Conservation (phyloP, 1,140 invertebrate species). For the Penaeus indicus region DNA sequence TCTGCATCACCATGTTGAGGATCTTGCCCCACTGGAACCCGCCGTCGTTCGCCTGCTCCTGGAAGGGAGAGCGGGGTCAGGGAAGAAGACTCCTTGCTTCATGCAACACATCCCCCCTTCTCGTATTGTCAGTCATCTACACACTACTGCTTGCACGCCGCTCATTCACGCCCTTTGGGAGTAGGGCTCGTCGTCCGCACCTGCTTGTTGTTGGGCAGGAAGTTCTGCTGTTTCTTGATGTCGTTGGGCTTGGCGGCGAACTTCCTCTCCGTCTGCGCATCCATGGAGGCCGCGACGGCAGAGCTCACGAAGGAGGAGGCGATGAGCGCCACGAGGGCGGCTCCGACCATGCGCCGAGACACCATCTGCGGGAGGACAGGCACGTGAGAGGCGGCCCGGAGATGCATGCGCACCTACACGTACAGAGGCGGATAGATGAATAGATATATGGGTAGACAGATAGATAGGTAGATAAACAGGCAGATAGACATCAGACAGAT, state of each 20-base stretch:
- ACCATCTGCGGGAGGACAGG: constrained; percentile 33
- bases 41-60: constrained; percentile 68
- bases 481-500: too few relatives aligned
- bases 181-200: not conserved
- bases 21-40: constrained; percentile 76
- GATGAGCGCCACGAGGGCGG: constrained; percentile 46
- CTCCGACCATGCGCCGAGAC: constrained; percentile 23
- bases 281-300: constrained; percentile 55
- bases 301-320: constrained; percentile 46
- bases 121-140: not conserved
- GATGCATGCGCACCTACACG: too few relatives aligned
- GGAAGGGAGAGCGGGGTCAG: constrained; percentile 11
- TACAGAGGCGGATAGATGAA: too few relatives aligned
- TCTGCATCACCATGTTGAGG: constrained; percentile 60
- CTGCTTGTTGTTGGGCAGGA: constrained; percentile 24
- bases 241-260: constrained; percentile 89
- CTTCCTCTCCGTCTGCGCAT: constrained; percentile 75
- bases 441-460: too few relatives aligned
- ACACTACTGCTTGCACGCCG: not conserved
- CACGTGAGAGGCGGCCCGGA: not conserved
- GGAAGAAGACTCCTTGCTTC: not conserved
- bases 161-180: not conserved
- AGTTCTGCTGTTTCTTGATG: constrained; percentile 78
- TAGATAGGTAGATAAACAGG: too few relatives aligned
- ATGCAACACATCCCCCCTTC: too few relatives aligned